Percentiles rank a stretch among this genome's conserved stretches.
These are phyloP conservation scores for Pollenia amentaria DNA, from an alignment of 2,888 invertebrate species.

Conservation along the genomic window DNA sequence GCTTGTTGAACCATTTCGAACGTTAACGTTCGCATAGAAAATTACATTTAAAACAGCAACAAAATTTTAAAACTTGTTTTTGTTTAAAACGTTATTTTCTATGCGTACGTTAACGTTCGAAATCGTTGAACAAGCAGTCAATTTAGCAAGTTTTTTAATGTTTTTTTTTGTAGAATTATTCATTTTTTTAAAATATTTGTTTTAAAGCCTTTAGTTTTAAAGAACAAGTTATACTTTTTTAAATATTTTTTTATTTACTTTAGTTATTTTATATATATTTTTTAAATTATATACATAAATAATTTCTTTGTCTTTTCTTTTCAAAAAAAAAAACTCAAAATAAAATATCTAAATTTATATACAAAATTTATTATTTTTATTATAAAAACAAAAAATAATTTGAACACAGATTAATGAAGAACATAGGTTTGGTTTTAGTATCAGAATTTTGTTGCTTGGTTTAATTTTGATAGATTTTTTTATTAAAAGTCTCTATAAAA, in stretches of 20 bases:
- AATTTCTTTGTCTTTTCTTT: constrained; percentile 60
- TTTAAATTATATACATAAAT: constrained; percentile 7
- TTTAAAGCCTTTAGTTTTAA: constrained; percentile 69
- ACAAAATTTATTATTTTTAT: constrained; percentile 38
- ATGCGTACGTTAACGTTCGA: no score
- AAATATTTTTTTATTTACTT: constrained; percentile 43
- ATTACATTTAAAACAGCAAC: no score
- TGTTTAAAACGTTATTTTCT: no score
- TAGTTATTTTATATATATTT: constrained; percentile 15
- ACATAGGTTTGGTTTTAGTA: constrained; percentile 43
- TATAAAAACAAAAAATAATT: constrained; percentile 37
- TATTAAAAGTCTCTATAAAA: background rate
- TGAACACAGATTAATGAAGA: constrained; percentile 71
- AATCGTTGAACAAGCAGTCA: constrained; percentile 11
- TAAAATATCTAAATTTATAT: constrained; percentile 50
- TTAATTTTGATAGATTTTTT: background rate
- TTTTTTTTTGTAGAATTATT: constrained; percentile 49
- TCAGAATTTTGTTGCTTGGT: background rate
- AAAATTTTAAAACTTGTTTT: no score
- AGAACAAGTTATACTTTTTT: constrained; percentile 71
- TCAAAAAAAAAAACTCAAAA: constrained; percentile 49
- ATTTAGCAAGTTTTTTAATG: background rate
- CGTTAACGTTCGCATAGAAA: no score
- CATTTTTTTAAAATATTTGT: constrained; percentile 34
- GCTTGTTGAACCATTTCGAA: no score